Evolutionary conservation across 1,140 invertebrate species (phyloP).

Genomic region (Charaxes varanes): DNA sequence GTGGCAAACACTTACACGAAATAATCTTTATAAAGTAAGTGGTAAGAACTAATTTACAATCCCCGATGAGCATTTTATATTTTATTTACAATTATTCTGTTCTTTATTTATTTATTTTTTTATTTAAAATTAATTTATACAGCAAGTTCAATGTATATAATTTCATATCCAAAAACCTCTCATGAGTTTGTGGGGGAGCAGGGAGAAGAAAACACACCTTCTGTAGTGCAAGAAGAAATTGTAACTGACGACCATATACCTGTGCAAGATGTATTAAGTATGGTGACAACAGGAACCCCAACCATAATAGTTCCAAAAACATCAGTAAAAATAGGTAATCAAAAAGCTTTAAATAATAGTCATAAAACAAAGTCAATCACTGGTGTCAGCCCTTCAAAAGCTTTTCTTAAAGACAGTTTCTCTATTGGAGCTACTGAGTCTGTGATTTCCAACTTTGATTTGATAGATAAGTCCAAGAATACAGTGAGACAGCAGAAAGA

Average conservation of each 20-base stretch:
- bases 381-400: conserved; percentile 36
- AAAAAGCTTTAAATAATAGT: conserved; percentile 2
- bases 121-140: too few relatives aligned
- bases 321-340: conserved; percentile 16
- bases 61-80: too few relatives aligned
- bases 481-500: conserved; percentile 40
- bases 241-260: conserved; percentile 63
- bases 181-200: too few relatives aligned
- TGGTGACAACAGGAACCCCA: conserved; percentile 71
- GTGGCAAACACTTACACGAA: too few relatives aligned
- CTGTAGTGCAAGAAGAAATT: conserved; percentile 55
- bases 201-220: conserved; percentile 31
- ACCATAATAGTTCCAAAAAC: conserved; percentile 45
- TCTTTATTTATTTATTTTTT: too few relatives aligned
- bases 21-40: too few relatives aligned
- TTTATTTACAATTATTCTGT: too few relatives aligned
- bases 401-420: conserved; percentile 54
- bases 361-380: not conserved
- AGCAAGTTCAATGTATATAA: too few relatives aligned
- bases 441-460: conserved; percentile 35
- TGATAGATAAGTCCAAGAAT: conserved; percentile 31
- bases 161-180: too few relatives aligned
- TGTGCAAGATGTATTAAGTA: conserved; percentile 72
- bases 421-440: conserved; percentile 44
- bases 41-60: too few relatives aligned